Base-by-base conservation (phyloP, 30 jellyfish, hydroid and myxozoan species). In the Aurelia aurita complex sp. Pacific region DNA sequence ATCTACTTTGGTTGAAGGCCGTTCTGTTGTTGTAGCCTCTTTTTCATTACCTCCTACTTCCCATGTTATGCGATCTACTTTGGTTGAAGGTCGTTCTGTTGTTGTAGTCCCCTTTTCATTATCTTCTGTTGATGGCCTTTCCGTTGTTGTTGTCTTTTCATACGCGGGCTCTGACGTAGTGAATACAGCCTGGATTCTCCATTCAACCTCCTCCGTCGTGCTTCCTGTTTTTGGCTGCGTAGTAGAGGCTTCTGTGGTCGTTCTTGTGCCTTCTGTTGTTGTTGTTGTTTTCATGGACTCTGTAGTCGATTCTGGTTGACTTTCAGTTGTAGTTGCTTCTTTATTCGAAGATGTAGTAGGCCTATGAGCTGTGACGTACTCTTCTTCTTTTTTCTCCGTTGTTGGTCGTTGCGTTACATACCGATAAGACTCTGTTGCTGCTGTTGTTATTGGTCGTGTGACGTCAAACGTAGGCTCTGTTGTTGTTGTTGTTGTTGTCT, bases 191-290 rank as follows among this genome's bases (percentile, higher is more conserved):
- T 74, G 75, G 19, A 72, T 70, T 71, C 17, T 71, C 92, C 85
- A 83, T 34, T 71, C 86, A 71, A 61, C 15, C 73, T 82, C 91
- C 69, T 82, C 91, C 78, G 91, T 69, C 32, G 91, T 82, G 33
- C 64, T 73, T 32, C 63, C 79, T 33, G 77, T 34, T 57, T 46
- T 46, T 13, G 79, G 62, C 34, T 42, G 62, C 6, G 92, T 70
- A 17, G 79, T 71, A 3, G 92, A 70, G 69, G 18, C 35, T 73
- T 34, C 68, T 50, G 86, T 71, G 18, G 86, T 71, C 40, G 75
- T 73, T 50, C 16, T 65, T 32, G 52, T 52, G 50, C 71, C 55
- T 40, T 63, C 79, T 15, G 51, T 65, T 0, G 70, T 61, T 17
- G 32, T 23, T 61, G 12, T 23, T 61, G 70, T 17, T 23, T 61